Conservation (phyloP, 2,113 vertebrate species). For the Tyto alba region DNA sequence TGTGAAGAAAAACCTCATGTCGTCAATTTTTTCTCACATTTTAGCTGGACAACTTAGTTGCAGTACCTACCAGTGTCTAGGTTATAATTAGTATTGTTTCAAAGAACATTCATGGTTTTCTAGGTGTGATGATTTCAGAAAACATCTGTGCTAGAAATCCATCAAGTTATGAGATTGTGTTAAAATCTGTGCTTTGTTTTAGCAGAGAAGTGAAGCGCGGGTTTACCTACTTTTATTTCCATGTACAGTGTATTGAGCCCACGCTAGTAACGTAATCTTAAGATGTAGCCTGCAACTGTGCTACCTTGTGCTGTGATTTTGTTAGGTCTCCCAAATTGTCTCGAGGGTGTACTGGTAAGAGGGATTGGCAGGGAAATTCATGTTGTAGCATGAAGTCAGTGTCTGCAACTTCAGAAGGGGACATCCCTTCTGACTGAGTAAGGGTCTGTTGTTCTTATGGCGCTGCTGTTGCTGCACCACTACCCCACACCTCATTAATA, state of each 20-base stretch:
- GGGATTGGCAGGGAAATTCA: not conserved
- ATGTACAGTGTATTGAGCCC: not conserved
- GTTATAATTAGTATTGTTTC: not conserved
- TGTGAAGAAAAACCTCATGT: not conserved
- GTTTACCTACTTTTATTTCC: not conserved
- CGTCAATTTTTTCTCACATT: not conserved
- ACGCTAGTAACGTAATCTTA: not conserved
- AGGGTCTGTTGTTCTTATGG: not conserved
- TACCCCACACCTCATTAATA: not conserved
- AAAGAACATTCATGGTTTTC: not conserved
- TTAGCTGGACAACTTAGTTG: not conserved
- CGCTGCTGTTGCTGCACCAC: not conserved
- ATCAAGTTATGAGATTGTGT: not conserved
- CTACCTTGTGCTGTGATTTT: not conserved
- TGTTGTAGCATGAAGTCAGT: not conserved
- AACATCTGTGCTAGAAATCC: not conserved
- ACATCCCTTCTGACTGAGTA: not conserved
- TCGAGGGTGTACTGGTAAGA: not conserved
- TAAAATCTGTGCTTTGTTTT: not conserved
- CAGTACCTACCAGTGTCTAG: not conserved
- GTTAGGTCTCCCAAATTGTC: not conserved
- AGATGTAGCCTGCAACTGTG: not conserved
- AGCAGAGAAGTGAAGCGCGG: not conserved
- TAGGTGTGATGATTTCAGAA: not conserved
- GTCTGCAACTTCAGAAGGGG: not conserved